A percentile compares a stretch with the other conserved stretches of the same genome.
Conservation (phyloP, 2,888 invertebrate genomes). For the Dynastes maya region DNA sequence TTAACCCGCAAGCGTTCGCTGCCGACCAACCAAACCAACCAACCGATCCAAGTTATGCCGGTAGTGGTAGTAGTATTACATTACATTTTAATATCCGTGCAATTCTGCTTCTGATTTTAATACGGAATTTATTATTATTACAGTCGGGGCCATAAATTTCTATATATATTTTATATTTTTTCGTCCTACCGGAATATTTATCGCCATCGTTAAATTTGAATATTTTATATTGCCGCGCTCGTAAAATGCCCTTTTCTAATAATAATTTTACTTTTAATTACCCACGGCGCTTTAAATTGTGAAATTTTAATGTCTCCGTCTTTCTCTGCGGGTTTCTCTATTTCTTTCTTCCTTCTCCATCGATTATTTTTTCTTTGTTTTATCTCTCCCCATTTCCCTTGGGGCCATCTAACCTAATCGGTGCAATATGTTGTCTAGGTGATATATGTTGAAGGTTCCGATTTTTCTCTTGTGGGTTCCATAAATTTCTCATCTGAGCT, state of each 20-base stretch:
- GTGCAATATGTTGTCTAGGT: too few species aligned
- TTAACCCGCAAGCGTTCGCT: neutral
- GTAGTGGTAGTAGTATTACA: slow-evolving; percentile 32
- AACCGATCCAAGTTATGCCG: too few species aligned
- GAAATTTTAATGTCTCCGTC: slow-evolving; percentile 47
- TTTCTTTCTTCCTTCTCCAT: neutral
- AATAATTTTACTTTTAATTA: slow-evolving; percentile 54
- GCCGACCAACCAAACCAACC: slow-evolving; percentile 11
- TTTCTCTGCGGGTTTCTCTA: neutral
- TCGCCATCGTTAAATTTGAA: slow-evolving; percentile 52
- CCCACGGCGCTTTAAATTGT: slow-evolving; percentile 49
- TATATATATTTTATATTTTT: slow-evolving; percentile 47
- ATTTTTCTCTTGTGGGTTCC: too few species aligned
- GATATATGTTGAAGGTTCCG: too few species aligned
- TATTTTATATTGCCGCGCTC: slow-evolving; percentile 52
- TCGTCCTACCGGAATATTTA: slow-evolving; percentile 51
- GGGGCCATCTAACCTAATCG: too few species aligned
- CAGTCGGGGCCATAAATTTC: slow-evolving; percentile 43
- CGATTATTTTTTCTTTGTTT: neutral
- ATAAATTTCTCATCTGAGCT: too few species aligned
- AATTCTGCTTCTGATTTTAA: slow-evolving; percentile 47
- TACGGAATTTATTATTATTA: slow-evolving; percentile 46
- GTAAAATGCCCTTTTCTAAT: slow-evolving; percentile 54
- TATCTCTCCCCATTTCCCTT: neutral
- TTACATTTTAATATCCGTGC: slow-evolving; percentile 44